These are phyloP conservation scores for Hyposmocoma kahamanoa DNA, from an alignment of 1,140 invertebrate species.

Conservation along the genomic window DNA sequence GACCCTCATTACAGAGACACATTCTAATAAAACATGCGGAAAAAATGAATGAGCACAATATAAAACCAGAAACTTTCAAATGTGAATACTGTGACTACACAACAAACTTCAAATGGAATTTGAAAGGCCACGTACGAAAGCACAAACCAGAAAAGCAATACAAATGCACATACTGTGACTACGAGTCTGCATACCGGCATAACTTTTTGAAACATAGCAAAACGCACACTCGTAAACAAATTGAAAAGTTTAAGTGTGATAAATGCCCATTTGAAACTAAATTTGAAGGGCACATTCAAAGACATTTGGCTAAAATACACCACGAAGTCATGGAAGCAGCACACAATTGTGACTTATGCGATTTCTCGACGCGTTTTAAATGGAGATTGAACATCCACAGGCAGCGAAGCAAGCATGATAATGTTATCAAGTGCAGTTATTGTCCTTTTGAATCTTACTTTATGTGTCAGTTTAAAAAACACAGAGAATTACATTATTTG, in stretches of 20 bases:
- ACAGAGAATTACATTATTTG: no score
- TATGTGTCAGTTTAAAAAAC: no score
- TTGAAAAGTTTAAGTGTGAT: constrained; percentile 22
- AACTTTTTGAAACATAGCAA: constrained; percentile 40
- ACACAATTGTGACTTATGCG: constrained; percentile 38
- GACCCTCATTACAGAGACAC: constrained; percentile 28
- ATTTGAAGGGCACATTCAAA: constrained; percentile 38
- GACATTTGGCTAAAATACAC: constrained; percentile 47
- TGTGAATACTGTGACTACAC: constrained; percentile 39
- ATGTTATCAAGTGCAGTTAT: background rate
- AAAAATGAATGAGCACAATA: constrained; percentile 15
- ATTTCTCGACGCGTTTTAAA: constrained; percentile 29
- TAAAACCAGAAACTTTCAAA: constrained; percentile 11
- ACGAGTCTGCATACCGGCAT: constrained; percentile 36
- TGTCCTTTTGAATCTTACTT: background rate
- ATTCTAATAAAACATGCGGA: constrained; percentile 25
- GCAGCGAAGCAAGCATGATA: background rate
- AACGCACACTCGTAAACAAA: constrained; percentile 18
- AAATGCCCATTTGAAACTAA: constrained; percentile 46
- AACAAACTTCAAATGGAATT: constrained; percentile 38
- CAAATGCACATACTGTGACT: constrained; percentile 35
- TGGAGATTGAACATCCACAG: background rate
- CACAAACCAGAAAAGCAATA: constrained; percentile 40
- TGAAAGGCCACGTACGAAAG: constrained; percentile 40
- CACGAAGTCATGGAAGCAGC: constrained; percentile 36